Percentiles rank a stretch among this genome's conserved stretches.
phyloP scores from a whole-genome alignment of 2,888 invertebrate genomes.

The Cotesia congregata region DNA sequence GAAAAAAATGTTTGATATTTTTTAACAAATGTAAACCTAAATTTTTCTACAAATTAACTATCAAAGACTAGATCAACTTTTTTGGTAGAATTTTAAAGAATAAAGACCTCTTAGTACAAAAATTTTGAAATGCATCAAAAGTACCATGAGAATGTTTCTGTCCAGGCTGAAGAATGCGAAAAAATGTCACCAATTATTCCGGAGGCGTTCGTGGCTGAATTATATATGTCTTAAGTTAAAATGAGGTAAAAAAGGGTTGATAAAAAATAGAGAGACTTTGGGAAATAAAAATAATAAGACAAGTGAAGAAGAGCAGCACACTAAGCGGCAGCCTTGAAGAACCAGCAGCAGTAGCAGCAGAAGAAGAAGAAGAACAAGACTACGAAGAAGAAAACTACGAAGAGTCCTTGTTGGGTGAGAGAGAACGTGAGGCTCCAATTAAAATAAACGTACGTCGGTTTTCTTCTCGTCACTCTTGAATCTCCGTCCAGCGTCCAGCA shows the following conservation, averaged over 20 bases:
- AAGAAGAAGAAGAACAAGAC: no score
- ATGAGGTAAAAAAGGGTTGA: conserved; percentile 13
- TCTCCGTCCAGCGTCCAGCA: conserved; percentile 19
- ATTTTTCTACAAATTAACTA: no score
- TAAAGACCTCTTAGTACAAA: no score
- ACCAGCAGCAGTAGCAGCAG: not conserved
- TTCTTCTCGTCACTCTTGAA: conserved; percentile 44
- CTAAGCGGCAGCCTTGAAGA: conserved; percentile 37
- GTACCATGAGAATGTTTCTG: not conserved
- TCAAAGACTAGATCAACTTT: no score
- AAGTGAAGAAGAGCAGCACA: conserved; percentile 40
- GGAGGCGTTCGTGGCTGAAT: conserved; percentile 11
- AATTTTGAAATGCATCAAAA: no score
- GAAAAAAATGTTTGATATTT: no score
- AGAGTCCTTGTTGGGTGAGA: conserved; percentile 32
- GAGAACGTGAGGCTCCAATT: conserved; percentile 48
- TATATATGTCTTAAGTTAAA: conserved; percentile 3
- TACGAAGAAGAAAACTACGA: not conserved
- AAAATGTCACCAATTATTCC: conserved; percentile 24
- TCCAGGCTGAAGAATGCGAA: not conserved
- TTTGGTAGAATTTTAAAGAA: no score
- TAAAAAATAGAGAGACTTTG: conserved; percentile 16
- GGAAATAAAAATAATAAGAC: conserved; percentile 29
- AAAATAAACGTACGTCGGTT: conserved; percentile 52
- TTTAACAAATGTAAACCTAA: no score